Evolutionary conservation across 2,113 vertebrate species (phyloP).

Genomic region (Tetrax tetrax): DNA sequence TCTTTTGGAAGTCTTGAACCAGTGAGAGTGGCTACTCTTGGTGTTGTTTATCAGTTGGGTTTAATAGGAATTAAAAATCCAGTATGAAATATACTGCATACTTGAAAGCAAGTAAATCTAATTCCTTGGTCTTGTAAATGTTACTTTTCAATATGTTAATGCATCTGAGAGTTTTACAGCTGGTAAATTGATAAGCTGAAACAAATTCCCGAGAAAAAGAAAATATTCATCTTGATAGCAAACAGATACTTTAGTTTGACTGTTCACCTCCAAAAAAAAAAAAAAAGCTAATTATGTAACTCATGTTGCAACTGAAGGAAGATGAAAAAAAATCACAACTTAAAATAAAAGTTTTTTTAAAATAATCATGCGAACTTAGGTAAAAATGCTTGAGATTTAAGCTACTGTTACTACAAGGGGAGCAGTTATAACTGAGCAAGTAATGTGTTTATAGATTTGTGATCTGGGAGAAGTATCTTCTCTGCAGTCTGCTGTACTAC

Average conservation of each 20-base stretch:
- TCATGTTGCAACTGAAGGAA: background rate
- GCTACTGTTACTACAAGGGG: background rate
- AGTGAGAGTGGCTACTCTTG: background rate
- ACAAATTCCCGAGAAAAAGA: background rate
- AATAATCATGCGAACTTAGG: background rate
- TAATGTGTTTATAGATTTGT: background rate
- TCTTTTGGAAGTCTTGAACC: background rate
- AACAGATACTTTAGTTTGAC: background rate
- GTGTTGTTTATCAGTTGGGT: background rate
- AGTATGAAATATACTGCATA: background rate
- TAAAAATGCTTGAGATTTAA: background rate
- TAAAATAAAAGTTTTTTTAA: background rate
- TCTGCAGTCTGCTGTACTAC: background rate
- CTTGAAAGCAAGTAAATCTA: background rate
- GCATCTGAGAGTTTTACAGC: background rate
- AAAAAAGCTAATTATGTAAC: background rate
- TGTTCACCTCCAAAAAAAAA: background rate
- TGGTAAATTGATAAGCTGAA: background rate
- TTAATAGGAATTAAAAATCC: background rate
- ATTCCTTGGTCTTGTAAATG: background rate
- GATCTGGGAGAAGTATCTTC: background rate
- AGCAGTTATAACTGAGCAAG: background rate
- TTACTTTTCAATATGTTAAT: background rate
- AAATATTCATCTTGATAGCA: background rate
- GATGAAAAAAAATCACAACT: background rate